Evolutionary conservation across 2,797 vertebrate genomes (phyloP).

Genomic region (Aselliscus stoliczkanus): DNA sequence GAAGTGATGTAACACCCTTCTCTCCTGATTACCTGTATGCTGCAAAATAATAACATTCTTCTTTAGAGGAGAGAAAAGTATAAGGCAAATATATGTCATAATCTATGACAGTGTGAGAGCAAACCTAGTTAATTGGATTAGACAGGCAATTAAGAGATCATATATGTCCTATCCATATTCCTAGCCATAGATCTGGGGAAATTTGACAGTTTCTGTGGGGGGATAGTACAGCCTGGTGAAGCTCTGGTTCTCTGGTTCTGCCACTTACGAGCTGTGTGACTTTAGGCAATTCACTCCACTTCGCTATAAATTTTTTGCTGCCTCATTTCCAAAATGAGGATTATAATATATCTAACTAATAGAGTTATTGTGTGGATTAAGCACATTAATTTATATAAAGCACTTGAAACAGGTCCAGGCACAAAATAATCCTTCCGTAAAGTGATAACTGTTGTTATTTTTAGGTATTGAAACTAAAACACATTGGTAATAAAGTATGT

Average conservation of each 20-base stretch:
- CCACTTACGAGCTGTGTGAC: not conserved
- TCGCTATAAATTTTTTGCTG: not conserved
- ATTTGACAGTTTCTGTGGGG: not conserved
- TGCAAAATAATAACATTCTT: not conserved
- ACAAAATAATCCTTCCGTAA: not conserved
- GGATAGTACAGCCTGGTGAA: not conserved
- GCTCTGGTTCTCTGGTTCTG: not conserved
- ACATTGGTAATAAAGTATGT: not conserved
- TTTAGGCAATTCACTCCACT: not conserved
- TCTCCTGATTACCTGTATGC: not conserved
- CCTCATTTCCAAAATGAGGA: not conserved
- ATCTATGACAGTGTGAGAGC: not conserved
- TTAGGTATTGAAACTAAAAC: slow-evolving; percentile 22
- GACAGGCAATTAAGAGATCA: not conserved
- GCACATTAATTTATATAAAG: not conserved
- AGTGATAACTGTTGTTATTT: not conserved
- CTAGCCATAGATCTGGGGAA: not conserved
- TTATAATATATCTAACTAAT: not conserved
- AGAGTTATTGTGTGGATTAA: not conserved
- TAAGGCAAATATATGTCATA: not conserved
- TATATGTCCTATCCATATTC: not conserved
- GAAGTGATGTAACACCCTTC: not conserved
- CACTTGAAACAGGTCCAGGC: not conserved
- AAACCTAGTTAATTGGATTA: not conserved
- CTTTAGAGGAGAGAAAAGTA: not conserved